Evolutionary conservation across 2,113 vertebrate species (phyloP), one percentile per base, ranked within the genome.

Genomic region (Nesoenas mayeri): DNA sequence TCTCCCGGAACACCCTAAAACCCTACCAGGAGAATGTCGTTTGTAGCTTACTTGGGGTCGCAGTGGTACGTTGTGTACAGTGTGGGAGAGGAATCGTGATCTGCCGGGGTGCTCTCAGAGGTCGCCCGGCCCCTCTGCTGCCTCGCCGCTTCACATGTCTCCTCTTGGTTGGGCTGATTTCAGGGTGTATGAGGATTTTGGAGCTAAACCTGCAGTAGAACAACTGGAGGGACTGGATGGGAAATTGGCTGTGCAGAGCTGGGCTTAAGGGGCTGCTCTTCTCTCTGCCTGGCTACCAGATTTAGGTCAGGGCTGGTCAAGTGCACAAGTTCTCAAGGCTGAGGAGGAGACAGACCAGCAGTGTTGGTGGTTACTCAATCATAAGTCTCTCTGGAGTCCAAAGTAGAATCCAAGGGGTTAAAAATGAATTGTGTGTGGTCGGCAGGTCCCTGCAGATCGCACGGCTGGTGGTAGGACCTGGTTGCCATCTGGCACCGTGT

Each of bases 31-130:
- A 51, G 20, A 10, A 6, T 9, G 13, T 4, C 38, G 38, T 9
- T 4, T n/a, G 79, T 34, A 47, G 54, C 24, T 13, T 13, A 19
- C 3, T 2, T 1, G 1, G 4, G 2, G 9, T 32, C 44, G 54
- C 10, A 6, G 0, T 5, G 25, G 15, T n/a, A 11, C 2, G 1
- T 50, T 65, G 2, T 1, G 4, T 51, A 21, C 4, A 3, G 29
- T 9, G 40, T 22, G 31, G 31, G 40, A 34, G 47, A 47, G 54
- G 73, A 40, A 2, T 1, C 6, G 15, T 19, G 58, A 44, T 32
- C 40, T 44, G 64, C 65, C 26, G 47, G 19, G n/a, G 42, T 0
- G 2, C 31, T 31, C 13, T 4, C 12, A 34, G 61, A 19, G 15
- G 3, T 34, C 2, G 5, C 54, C 14, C 21, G 12, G 50, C 48